Percentiles rank a stretch among this genome's conserved stretches.
These are phyloP conservation scores for Clepsis dumicolana DNA, from an alignment of 2,888 invertebrate species.

Conservation along the genomic window DNA sequence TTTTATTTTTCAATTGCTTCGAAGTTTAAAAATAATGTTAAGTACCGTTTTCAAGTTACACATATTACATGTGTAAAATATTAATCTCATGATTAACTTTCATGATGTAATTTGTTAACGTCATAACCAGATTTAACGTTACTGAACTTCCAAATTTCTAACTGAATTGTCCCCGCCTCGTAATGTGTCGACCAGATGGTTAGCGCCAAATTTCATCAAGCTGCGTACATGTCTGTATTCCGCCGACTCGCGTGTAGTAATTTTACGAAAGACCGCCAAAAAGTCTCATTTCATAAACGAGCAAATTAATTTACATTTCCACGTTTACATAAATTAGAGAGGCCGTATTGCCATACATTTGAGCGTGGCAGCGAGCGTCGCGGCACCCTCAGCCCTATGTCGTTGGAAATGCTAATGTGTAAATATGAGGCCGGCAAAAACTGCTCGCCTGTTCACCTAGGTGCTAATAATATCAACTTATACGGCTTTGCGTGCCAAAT, in stretches of 20 bases:
- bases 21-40: not conserved
- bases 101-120: slow-evolving; percentile 27
- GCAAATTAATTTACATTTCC: slow-evolving; percentile 78
- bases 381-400: slow-evolving; percentile 48
- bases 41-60: not conserved
- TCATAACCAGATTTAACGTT: slow-evolving; percentile 21
- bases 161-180: slow-evolving; percentile 28
- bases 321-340: slow-evolving; percentile 74
- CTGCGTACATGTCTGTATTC: slow-evolving; percentile 46
- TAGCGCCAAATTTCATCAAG: slow-evolving; percentile 37
- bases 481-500: slow-evolving; percentile 46
- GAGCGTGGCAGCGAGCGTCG: slow-evolving; percentile 47
- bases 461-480: slow-evolving; percentile 70
- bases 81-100: slow-evolving; percentile 12
- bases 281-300: slow-evolving; percentile 71
- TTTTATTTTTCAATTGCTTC: not conserved
- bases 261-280: slow-evolving; percentile 62
- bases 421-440: slow-evolving; percentile 69
- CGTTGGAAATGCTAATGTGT: slow-evolving; percentile 69
- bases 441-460: slow-evolving; percentile 62
- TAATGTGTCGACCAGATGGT: slow-evolving; percentile 38
- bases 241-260: slow-evolving; percentile 54
- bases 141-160: slow-evolving; percentile 30
- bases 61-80: not conserved
- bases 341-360: slow-evolving; percentile 65